Evolutionary conservation across 2,888 invertebrate genomes (phyloP).

Genomic region (Suillia variegata): DNA sequence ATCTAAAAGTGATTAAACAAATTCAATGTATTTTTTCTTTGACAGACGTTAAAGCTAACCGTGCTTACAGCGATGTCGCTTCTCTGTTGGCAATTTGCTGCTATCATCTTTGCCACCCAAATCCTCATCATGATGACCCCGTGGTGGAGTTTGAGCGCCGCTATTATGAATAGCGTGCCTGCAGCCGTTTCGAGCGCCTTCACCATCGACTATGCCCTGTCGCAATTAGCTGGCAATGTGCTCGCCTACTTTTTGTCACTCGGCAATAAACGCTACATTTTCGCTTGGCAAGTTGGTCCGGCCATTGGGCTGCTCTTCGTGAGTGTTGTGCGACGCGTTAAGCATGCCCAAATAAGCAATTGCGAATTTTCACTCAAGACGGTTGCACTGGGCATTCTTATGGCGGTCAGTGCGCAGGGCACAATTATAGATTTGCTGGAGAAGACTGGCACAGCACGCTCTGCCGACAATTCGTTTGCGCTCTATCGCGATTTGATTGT

Average conservation of each 20-base stretch:
- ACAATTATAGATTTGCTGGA: slow-evolving; percentile 50
- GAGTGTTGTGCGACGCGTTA: slow-evolving; percentile 41
- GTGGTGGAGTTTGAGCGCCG: slow-evolving; percentile 69
- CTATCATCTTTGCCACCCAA: slow-evolving; percentile 81
- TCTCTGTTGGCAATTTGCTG: slow-evolving; percentile 80
- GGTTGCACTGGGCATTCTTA: slow-evolving; percentile 45
- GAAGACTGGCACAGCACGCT: slow-evolving; percentile 45
- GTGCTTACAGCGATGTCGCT: slow-evolving; percentile 53
- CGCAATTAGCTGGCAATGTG: slow-evolving; percentile 52
- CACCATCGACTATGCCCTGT: slow-evolving; percentile 54
- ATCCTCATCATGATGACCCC: slow-evolving; percentile 73
- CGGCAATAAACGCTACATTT: slow-evolving; percentile 54
- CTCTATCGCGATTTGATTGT: slow-evolving; percentile 53
- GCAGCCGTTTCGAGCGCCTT: slow-evolving; percentile 60
- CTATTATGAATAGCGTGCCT: too few relatives aligned
- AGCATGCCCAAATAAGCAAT: slow-evolving; percentile 29
- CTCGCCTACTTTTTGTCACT: slow-evolving; percentile 53
- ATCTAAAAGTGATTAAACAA: background rate
- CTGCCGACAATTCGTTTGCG: slow-evolving; percentile 46
- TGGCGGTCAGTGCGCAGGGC: slow-evolving; percentile 50
- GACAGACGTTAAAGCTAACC: slow-evolving; percentile 51
- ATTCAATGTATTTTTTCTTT: slow-evolving; percentile 8
- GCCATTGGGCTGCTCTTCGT: slow-evolving; percentile 51
- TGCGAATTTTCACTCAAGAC: slow-evolving; percentile 46
- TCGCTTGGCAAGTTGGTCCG: slow-evolving; percentile 56